Evolutionary conservation across 2,113 vertebrate species (phyloP).

Genomic region (Salvelinus namaycush): DNA sequence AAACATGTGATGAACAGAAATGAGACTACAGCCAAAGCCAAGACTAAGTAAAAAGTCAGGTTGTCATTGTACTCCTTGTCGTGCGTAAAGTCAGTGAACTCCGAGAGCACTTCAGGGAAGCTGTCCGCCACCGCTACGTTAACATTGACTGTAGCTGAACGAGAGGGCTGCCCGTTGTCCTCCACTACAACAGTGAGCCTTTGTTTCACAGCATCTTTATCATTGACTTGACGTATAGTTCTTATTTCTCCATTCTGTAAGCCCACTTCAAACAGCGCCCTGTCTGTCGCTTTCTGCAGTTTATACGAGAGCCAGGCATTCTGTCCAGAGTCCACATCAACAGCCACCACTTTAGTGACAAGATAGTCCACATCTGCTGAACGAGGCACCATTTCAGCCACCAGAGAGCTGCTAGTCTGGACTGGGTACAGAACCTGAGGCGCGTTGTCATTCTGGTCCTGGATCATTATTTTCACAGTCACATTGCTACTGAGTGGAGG

Average conservation of each 20-base stretch:
- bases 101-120: slow-evolving; percentile 1
- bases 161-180: not conserved
- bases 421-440: slow-evolving; percentile 69
- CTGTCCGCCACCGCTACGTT: slow-evolving; percentile 2
- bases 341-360: not conserved
- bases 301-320: not conserved
- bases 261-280: not conserved
- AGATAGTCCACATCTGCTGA: not conserved
- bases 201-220: slow-evolving; percentile 2
- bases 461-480: slow-evolving; percentile 52
- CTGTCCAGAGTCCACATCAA: too few relatives aligned
- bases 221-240: not conserved
- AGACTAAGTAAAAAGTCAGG: too few relatives aligned
- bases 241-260: slow-evolving; percentile 4
- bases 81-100: slow-evolving; percentile 2
- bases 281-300: slow-evolving; percentile 3
- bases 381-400: slow-evolving; percentile 51
- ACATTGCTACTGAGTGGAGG: slow-evolving; percentile 61
- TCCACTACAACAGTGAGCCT: not conserved
- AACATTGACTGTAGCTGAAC: slow-evolving; percentile 6
- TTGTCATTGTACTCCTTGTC: too few relatives aligned
- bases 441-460: slow-evolving; percentile 69
- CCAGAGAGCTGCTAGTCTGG: slow-evolving; percentile 26
- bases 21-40: too few relatives aligned
- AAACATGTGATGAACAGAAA: too few relatives aligned